Conservation (phyloP, 2,113 vertebrate species). For the Dicentrarchus labrax region DNA sequence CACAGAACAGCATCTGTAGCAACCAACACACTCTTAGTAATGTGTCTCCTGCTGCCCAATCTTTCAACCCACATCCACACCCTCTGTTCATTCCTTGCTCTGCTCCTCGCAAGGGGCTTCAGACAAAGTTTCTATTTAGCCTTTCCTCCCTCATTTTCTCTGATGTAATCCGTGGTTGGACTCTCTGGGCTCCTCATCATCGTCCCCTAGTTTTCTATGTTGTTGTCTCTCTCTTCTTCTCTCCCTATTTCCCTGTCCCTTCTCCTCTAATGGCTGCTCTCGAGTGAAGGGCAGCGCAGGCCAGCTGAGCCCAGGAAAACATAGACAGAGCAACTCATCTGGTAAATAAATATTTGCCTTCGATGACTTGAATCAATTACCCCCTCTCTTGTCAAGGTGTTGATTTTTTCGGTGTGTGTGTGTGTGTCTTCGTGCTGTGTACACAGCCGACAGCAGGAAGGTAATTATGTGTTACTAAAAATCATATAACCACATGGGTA, state of each 20-base stretch:
- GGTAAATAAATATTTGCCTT: constrained; percentile 80
- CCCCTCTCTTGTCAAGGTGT: constrained; percentile 56
- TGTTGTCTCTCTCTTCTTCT: background rate
- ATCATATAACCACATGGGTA: constrained; percentile 25
- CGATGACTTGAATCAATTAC: constrained; percentile 76
- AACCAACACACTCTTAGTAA: constrained; percentile 61
- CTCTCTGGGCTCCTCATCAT: constrained; percentile 51
- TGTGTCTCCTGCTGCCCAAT: constrained; percentile 59
- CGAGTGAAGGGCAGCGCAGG: constrained; percentile 72
- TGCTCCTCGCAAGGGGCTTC: constrained; percentile 42
- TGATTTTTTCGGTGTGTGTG: constrained; percentile 10
- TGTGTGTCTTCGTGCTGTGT: background rate
- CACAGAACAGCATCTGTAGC: constrained; percentile 53
- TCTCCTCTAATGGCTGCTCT: constrained; percentile 66
- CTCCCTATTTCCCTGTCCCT: constrained; percentile 9
- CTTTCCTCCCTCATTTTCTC: constrained; percentile 60
- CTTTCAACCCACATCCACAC: constrained; percentile 61
- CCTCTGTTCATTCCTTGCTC: constrained; percentile 53
- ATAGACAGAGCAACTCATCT: constrained; percentile 66
- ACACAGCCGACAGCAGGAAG: background rate
- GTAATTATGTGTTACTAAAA: constrained; percentile 39
- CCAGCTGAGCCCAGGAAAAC: constrained; percentile 74
- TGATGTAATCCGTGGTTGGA: constrained; percentile 59
- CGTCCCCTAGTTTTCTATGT: constrained; percentile 29
- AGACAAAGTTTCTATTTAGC: constrained; percentile 66